Percentiles rank a stretch among this genome's conserved stretches.
Evolutionary conservation across 2,113 vertebrate species (phyloP).

Genomic region (Mionectes macconnelli): DNA sequence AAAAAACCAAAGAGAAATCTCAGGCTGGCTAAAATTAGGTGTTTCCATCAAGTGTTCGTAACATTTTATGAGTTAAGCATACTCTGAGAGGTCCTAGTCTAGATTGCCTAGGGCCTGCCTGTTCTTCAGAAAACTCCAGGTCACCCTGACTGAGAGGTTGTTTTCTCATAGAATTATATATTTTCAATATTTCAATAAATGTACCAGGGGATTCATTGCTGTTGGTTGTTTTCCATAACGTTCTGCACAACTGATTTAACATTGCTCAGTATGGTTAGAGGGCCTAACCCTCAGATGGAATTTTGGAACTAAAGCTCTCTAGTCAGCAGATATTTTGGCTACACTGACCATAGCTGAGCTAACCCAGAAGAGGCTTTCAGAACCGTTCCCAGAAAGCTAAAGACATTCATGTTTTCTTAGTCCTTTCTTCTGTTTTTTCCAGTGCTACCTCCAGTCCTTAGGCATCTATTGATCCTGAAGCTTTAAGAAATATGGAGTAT

Average conservation of each 20-base stretch:
- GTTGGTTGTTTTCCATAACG: not conserved
- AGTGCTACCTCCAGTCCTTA: not conserved
- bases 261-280: rapidly evolving
- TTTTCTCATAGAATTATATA: not conserved
- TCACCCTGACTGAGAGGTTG: not conserved
- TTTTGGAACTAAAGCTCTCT: not conserved
- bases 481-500: not conserved
- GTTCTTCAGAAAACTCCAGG: not conserved
- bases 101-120: not conserved
- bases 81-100: not conserved
- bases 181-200: not conserved
- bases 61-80: not conserved
- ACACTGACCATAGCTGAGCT: rapidly evolving
- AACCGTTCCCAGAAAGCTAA: not conserved
- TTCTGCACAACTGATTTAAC: not conserved
- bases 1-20: not conserved
- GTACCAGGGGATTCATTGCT: not conserved
- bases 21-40: not conserved
- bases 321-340: not conserved
- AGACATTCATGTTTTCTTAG: not conserved
- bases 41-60: not conserved
- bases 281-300: not conserved
- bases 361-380: not conserved
- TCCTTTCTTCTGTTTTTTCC: not conserved
- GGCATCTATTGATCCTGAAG: not conserved